Evolutionary conservation across 2,888 invertebrate species (phyloP).

Genomic region (Smittia sp.): DNA sequence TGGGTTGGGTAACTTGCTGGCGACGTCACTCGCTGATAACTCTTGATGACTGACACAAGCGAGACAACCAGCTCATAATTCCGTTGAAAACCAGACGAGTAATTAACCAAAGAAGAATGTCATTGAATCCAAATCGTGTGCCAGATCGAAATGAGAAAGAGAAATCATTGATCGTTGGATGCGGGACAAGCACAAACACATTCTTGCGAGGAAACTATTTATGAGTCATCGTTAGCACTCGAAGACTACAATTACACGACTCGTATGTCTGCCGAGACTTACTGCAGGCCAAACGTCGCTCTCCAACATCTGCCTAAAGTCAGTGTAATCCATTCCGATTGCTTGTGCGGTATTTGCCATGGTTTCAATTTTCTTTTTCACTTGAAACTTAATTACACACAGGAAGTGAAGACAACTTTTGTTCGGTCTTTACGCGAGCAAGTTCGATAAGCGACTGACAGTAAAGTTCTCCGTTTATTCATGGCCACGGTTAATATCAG

Average conservation of each 20-base stretch:
- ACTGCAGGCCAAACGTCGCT: slow-evolving; percentile 27
- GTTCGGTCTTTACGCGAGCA: neutral
- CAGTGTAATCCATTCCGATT: neutral
- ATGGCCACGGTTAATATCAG: neutral
- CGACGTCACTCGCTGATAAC: neutral
- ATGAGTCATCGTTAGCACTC: neutral
- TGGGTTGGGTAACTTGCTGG: neutral
- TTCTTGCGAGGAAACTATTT: neutral
- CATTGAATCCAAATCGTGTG: slow-evolving; percentile 1
- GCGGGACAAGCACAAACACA: neutral
- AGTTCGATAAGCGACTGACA: neutral
- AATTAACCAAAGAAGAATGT: slow-evolving; percentile 27
- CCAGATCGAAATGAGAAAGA: neutral
- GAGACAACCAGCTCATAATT: neutral
- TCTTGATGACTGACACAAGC: neutral
- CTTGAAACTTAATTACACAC: neutral
- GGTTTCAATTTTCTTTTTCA: neutral
- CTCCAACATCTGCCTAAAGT: slow-evolving; percentile 15
- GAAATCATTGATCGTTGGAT: neutral
- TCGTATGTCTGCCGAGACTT: neutral
- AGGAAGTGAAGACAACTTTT: neutral
- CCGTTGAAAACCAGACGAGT: neutral
- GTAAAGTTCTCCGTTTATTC: neutral
- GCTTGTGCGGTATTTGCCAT: neutral
- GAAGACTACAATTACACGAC: too few species aligned